Evolutionary conservation across 2,797 vertebrate genomes (phyloP), one percentile per base, ranked within the genome.

Genomic region (Lemur catta): DNA sequence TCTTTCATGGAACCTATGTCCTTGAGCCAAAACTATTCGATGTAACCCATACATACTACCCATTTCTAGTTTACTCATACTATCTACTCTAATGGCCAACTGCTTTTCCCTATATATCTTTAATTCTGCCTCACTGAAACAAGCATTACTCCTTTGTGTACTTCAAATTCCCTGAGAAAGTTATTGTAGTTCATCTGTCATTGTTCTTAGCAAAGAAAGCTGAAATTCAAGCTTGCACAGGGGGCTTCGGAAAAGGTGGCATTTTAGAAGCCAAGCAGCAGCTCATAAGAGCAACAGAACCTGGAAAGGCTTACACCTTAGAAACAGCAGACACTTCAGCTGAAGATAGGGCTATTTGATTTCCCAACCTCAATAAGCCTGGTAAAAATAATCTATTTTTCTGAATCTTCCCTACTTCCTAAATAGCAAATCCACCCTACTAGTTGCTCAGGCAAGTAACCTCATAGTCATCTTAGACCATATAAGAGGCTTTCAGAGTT

Each of bases 91-190:
- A 84, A 30, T 28, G 46, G 38, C 43, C 63, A 72, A 74, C 12
- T 86, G 38, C 48, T 92, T 93, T 61, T 38, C 17, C 17, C 74
- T 30, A 89, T 9, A 8, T 41, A 78, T 57, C 57, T 65, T 95
- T 30, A 92, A 65, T 79, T 89, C 35, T 94, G 35, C 17, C 35
- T 95, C 55, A 74, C 33, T 91, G 88, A 93, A 95, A 85, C 33
- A 84, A 85, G 5, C 65, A 43, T 57, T 41, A 78, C 35, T 41
- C 80, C 43, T 80, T 86, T 67, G 13, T 48, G 48, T 28, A 90
- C 33, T 57, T 93, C 50, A 86, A n/a, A 92, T 10, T 95, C 11
- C 74, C 11, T 41, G 33, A 86, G 43, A 76, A 61, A 93, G 43
- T 17, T 65, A 63, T 11, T 71, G 3, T 33, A 82, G 69, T 52